phyloP scores from a whole-genome alignment of 2,113 vertebrate species.

The Rutilus rutilus region DNA sequence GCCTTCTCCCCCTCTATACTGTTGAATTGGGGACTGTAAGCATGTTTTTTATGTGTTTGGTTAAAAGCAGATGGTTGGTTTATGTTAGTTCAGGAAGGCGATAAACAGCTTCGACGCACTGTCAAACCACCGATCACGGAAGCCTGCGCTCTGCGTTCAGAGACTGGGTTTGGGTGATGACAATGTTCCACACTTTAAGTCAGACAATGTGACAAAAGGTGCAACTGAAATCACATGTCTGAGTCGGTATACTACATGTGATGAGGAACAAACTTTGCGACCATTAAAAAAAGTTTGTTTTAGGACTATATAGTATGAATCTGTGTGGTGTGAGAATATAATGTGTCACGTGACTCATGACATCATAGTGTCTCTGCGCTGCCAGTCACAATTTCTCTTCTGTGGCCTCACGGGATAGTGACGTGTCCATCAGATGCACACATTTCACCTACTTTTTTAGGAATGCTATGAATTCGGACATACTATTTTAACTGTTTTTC shows the following conservation, averaged over 20 bases:
- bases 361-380: not conserved
- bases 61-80: conserved; percentile 73
- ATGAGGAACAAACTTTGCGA: not conserved
- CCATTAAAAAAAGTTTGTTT: not conserved
- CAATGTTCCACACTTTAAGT: not conserved
- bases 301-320: not conserved
- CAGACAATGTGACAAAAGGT: not conserved
- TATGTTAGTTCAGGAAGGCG: conserved; percentile 59
- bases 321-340: not conserved
- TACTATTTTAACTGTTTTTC: not conserved
- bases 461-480: not conserved
- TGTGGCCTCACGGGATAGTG: conserved; percentile 8
- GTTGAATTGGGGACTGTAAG: conserved; percentile 48
- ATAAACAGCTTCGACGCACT: conserved; percentile 65
- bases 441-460: not conserved
- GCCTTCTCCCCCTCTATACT: conserved; percentile 28
- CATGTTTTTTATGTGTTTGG: conserved; percentile 65
- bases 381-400: not conserved
- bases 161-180: not conserved
- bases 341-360: not conserved
- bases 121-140: conserved; percentile 35
- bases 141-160: not conserved
- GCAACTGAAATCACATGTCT: not conserved
- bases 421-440: not conserved
- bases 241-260: not conserved